Conservation (phyloP, 2,888 invertebrate genomes). For the Plebejus melissa region DNA sequence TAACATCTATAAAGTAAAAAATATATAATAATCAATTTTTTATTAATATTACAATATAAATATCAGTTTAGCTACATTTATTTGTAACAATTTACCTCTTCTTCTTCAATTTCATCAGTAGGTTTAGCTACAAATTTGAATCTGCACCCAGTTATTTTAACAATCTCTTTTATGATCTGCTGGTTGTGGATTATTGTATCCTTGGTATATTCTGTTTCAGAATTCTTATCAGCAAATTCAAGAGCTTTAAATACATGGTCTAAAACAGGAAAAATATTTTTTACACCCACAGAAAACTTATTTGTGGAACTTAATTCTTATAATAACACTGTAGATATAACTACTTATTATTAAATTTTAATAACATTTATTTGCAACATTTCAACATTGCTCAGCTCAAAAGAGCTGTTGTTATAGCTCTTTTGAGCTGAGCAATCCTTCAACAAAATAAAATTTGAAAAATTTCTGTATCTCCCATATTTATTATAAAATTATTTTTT, state of each 20-base stretch:
- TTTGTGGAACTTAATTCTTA: too few species aligned
- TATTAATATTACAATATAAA: background rate
- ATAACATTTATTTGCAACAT: too few species aligned
- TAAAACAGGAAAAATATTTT: conserved; percentile 48
- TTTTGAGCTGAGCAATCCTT: too few species aligned
- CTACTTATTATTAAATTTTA: too few species aligned
- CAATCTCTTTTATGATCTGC: conserved; percentile 82
- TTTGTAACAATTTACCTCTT: conserved; percentile 45
- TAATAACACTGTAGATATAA: too few species aligned
- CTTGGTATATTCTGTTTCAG: conserved; percentile 69
- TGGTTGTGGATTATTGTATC: conserved; percentile 81
- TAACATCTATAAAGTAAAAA: too few species aligned
- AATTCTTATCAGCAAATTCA: conserved; percentile 80
- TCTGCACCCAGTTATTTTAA: conserved; percentile 83
- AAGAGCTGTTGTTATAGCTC: too few species aligned
- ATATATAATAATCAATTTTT: too few species aligned
- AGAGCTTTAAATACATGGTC: conserved; percentile 85
- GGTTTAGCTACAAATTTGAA: conserved; percentile 78
- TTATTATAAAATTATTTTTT: background rate
- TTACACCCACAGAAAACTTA: background rate
- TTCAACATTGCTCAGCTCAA: too few species aligned
- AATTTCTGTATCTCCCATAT: background rate
- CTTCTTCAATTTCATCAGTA: conserved; percentile 54
- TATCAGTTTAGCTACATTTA: background rate
- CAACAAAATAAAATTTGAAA: too few species aligned